Evolutionary conservation across 2,888 invertebrate genomes (phyloP), one percentile per base, ranked within the genome.

Genomic region (Chromoteleia sp.): DNA sequence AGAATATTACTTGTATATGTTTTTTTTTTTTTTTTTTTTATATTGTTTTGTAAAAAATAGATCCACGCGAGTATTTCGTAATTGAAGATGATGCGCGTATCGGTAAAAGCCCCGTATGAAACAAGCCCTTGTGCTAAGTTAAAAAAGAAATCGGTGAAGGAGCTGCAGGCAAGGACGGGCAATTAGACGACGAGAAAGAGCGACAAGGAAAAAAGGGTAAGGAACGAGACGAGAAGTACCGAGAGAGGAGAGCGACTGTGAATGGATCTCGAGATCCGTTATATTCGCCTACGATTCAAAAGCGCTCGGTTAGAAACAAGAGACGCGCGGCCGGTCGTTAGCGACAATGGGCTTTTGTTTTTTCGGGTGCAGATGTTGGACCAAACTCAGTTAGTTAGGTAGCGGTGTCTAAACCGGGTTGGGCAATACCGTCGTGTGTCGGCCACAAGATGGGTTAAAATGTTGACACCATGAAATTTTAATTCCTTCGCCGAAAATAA

Each of bases 301-400:
- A 90, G 90, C 91, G 89, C 91, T 91, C 90, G 91, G 88, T 90
- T 91, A 92, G 92, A 91, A 91, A 92, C 91, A 90, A 91, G 92
- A 92, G 91, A 91, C 90, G 91, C 87, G 88, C 89, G 90, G 88
- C 90, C 91, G 91, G 91, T 91, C 90, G 91, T 91, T 91, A 91
- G 90, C 89, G 89, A 92, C 92, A 92, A 92, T 91, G 84, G 91
- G 89, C 91, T 91, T 92, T 92, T 91, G 91, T 92, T 91, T 92
- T 92, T 92, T 91, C 91, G 91, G 90, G 89, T 90, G 91, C 91
- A 92, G 91, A 92, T 92, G 91, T 91, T 90, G 88, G 87, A 83
- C 85, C 85, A 84, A 85, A 87, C 86, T 84, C 85, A 83, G 83
- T 80, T 70, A 79, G 81, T 76, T 79, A 59, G 76, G 79, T 77